Evolutionary conservation across 2,113 vertebrate species (phyloP), one percentile per base, ranked within the genome.

Genomic region (Pseudopodoces humilis): DNA sequence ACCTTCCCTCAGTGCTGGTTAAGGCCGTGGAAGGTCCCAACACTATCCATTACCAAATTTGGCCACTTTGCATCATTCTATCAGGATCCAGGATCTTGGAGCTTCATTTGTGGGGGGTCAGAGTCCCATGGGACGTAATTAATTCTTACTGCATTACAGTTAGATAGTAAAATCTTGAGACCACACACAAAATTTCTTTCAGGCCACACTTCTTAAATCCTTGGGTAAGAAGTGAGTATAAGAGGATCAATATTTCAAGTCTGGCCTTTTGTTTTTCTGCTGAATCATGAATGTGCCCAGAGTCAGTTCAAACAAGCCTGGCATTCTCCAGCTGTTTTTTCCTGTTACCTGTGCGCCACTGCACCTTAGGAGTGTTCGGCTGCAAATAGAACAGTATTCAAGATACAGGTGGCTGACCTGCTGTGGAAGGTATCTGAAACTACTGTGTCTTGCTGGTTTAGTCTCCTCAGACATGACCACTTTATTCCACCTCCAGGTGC

Each of bases 101-200:
- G 3, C 85, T 94, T 92, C 13, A 0, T 89, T 79, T 90, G 70
- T n/a, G 46, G 78, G 94, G 47, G 67, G 71, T 49, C 59, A 77
- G 55, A 96, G 79, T 87, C 90, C 87, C 0, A 0, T 33, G 59
- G 78, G 93, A 90, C 3, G 7, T 43, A 86, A 83, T 79, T 86
- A 90, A 67, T 94, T 93, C 86, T 83, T 90, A 63, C 56, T 77
- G 68, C 59, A 74, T 88, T 96, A 59, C 76, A 74, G 79, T 83
- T 81, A 78, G 68, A 64, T 76, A 88, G 95, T 92, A 90, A 88
- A 92, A 80, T 92, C 64, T 70, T 31, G 39, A 92, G 94, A 94
- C 95, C 96, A 95, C 96, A 96, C 91, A 81, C 83, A 78, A 59
- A 64, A 90, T 63, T 86, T 94, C 79, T 95, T 92, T 77, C 68